Conservation (phyloP, 2,888 invertebrate genomes). For the Eupithecia subfuscata region DNA sequence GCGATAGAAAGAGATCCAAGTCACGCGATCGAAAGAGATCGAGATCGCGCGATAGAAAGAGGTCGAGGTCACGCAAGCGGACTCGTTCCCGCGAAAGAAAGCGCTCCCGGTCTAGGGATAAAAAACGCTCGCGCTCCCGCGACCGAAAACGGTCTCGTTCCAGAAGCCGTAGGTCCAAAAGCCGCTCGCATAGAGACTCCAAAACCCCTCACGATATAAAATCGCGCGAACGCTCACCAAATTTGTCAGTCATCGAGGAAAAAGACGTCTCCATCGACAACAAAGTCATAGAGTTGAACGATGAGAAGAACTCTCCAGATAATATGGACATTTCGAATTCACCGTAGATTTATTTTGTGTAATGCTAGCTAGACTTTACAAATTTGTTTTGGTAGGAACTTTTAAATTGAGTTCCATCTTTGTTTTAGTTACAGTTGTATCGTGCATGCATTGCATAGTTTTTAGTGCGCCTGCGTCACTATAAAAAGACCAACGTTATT, state of each 20-base stretch:
- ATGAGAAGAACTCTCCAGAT: constrained; percentile 86
- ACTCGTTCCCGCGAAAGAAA: constrained; percentile 78
- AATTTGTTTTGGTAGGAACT: constrained; percentile 11
- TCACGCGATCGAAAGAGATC: constrained; percentile 84
- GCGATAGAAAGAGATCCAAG: constrained; percentile 74
- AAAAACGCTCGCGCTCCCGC: constrained; percentile 73
- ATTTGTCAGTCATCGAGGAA: constrained; percentile 62
- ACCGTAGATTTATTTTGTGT: constrained; percentile 73
- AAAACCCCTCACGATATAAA: constrained; percentile 72
- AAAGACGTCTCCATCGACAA: constrained; percentile 57
- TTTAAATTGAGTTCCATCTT: constrained; percentile 17
- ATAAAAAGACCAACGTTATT: neutral
- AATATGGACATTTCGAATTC: constrained; percentile 93
- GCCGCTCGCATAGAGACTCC: constrained; percentile 70
- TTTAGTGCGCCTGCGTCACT: neutral
- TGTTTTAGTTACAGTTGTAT: neutral
- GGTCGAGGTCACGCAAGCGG: constrained; percentile 80
- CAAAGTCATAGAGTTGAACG: constrained; percentile 66
- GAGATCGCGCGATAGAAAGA: constrained; percentile 83
- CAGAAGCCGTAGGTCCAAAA: constrained; percentile 73
- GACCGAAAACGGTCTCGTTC: constrained; percentile 77
- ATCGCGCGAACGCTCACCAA: constrained; percentile 72
- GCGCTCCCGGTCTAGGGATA: constrained; percentile 77
- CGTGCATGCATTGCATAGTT: neutral
- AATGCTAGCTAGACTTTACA: constrained; percentile 9